A percentile compares a stretch with the other conserved stretches of the same genome.
Conservation (phyloP, 1,140 invertebrate genomes). For the Formica selysi region DNA sequence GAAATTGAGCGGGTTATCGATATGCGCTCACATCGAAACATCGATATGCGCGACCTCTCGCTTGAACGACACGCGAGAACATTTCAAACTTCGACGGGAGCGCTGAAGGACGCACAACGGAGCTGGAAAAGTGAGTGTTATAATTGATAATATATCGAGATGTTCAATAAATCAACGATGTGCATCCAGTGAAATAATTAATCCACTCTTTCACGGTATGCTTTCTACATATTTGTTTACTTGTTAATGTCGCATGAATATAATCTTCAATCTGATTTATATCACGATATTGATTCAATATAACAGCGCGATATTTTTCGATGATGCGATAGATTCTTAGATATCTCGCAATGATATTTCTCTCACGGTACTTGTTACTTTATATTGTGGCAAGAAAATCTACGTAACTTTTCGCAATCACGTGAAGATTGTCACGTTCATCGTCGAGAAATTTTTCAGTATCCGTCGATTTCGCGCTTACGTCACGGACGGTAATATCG, state of each 20-base stretch:
- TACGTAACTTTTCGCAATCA: too few relatives aligned
- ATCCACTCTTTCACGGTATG: background rate
- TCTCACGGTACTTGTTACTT: background rate
- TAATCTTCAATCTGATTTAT: background rate
- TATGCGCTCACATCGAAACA: background rate
- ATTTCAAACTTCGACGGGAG: background rate
- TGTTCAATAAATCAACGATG: background rate
- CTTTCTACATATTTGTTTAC: background rate
- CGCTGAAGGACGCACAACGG: background rate
- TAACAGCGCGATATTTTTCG: background rate
- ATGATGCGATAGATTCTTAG: background rate
- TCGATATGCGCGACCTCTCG: conserved; percentile 5
- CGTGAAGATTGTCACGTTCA: too few relatives aligned
- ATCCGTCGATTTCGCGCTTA: background rate
- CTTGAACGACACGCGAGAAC: too few relatives aligned
- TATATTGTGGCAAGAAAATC: background rate
- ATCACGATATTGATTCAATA: background rate
- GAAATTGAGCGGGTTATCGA: background rate
- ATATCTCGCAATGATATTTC: too few relatives aligned
- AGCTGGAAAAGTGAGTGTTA: background rate
- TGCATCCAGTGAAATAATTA: background rate
- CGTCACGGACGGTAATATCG: background rate
- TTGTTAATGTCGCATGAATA: background rate
- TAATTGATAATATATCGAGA: background rate
- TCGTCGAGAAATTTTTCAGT: too few relatives aligned